These are phyloP conservation scores for Lasioglossum albipes DNA, from an alignment of 1,140 invertebrate genomes.

Conservation along the genomic window DNA sequence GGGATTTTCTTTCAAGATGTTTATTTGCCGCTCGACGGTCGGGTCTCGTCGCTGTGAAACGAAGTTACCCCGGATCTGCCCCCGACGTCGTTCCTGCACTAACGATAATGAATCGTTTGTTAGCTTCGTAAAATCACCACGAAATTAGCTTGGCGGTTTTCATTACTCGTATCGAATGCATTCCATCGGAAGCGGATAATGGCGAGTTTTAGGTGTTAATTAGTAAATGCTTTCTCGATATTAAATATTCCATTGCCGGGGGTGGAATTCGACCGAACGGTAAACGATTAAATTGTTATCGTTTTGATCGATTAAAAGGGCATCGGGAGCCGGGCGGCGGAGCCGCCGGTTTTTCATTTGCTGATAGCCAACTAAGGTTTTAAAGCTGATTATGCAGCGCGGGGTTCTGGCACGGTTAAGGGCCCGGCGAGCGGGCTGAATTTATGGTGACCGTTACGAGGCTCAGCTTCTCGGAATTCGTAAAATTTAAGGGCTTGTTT, in stretches of 20 bases:
- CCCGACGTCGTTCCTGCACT: neutral
- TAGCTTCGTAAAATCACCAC: neutral
- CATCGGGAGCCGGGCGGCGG: no score
- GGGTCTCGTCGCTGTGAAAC: neutral
- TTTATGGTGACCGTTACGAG: constrained; percentile 59
- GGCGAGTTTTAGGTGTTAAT: neutral
- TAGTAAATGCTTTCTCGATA: neutral
- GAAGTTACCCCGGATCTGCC: neutral
- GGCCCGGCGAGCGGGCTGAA: constrained; percentile 18
- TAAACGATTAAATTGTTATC: neutral
- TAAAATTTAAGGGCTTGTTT: constrained; percentile 62
- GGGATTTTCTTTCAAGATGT: constrained; percentile 19
- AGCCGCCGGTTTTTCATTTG: constrained; percentile 37
- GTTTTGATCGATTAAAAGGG: neutral
- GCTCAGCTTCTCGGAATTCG: constrained; percentile 62
- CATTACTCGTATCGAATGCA: neutral
- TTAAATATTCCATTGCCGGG: neutral
- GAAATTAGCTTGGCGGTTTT: neutral
- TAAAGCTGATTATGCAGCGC: constrained; percentile 28
- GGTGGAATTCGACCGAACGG: neutral
- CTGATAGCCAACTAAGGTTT: constrained; percentile 50
- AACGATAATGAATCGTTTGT: neutral
- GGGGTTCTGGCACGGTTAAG: constrained; percentile 7
- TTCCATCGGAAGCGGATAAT: constrained; percentile 49
- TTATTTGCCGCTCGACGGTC: neutral